phyloP scores from a whole-genome alignment of 2,113 vertebrate genomes.

The Neolamprologus modestus region DNA sequence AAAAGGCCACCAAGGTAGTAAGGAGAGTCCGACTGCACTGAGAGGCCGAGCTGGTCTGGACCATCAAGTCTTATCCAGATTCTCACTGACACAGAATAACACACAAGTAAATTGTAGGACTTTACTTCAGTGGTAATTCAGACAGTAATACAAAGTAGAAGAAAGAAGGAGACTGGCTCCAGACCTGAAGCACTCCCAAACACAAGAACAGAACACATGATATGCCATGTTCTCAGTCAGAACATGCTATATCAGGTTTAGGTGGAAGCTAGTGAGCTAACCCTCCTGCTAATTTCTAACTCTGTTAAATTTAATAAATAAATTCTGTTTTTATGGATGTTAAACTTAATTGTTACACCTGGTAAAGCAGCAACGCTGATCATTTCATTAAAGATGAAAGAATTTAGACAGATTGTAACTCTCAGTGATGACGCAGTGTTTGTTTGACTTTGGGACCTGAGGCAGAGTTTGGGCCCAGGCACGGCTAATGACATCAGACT shows the following conservation, averaged over 20 bases:
- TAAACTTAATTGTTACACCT: not conserved
- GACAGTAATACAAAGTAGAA: not conserved
- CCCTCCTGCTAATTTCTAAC: not conserved
- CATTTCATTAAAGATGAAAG: not conserved
- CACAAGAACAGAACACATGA: not conserved
- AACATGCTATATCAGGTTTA: not conserved
- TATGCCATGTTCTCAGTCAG: not conserved
- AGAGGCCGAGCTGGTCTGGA: not conserved
- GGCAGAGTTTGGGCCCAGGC: not conserved
- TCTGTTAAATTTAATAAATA: not conserved
- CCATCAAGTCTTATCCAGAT: not conserved
- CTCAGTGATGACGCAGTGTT: accelerated
- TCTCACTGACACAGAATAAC: not conserved
- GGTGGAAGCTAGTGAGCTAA: accelerated
- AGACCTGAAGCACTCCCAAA: not conserved
- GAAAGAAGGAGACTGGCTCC: not conserved
- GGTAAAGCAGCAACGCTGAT: not conserved
- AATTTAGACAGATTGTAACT: not conserved
- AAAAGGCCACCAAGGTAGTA: not conserved
- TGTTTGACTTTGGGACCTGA: not conserved
- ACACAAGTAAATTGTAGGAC: not conserved
- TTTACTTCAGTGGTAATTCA: not conserved
- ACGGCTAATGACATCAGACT: accelerated
- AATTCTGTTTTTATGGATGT: not conserved
- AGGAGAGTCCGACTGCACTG: not conserved